Evolutionary conservation across 1,140 invertebrate species (phyloP), one percentile per base, ranked within the genome.

Genomic region (Bombus balteatus): DNA sequence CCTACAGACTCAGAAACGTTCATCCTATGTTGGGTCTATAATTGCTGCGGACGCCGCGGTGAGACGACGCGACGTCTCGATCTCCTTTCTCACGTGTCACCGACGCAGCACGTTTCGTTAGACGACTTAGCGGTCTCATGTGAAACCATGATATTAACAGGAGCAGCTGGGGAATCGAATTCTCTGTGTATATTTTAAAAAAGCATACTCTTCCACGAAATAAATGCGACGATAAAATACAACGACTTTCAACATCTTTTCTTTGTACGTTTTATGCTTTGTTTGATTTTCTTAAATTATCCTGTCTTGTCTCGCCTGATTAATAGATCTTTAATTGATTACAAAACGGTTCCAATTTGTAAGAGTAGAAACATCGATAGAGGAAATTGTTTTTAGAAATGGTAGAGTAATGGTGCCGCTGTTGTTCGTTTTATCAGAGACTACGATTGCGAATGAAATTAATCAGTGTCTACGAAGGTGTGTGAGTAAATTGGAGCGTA

Each of bases 11-110:
- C 25, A 34, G 77, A 53, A 73, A 80, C 78, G 71, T 81, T 85
- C 78, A 73, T 85, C 78, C 71, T 22, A 22, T 68, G 77, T 66
- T 41, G 18, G 32, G 76, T 25, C 83, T 74, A 74, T 85, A 85
- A 85, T 85, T 85, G 83, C 77, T 70, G 43, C 53, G 53, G 32
- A 65, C 77, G 34, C 59, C 65, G 65, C 79, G 70, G 34, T 53
- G 53, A 22, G 6, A 22, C 47, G 47, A 22, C 47, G 5, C 79
- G 70, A 39, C 53, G 62, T 77, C 78, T 47, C 62, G 79, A 74
- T 53, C 87, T 85, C 89, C 83, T 90, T 90, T 90, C 89, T 90
- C 89, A 88, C 89, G 88, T 90, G 89, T 88, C 89, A 90, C 70
- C 66, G 68, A 89, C 86, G 86, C 75, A 83, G 78, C 87, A 87